Evolutionary conservation across 2,888 invertebrate species (phyloP).

Genomic region (Lasioglossum zephyrum): DNA sequence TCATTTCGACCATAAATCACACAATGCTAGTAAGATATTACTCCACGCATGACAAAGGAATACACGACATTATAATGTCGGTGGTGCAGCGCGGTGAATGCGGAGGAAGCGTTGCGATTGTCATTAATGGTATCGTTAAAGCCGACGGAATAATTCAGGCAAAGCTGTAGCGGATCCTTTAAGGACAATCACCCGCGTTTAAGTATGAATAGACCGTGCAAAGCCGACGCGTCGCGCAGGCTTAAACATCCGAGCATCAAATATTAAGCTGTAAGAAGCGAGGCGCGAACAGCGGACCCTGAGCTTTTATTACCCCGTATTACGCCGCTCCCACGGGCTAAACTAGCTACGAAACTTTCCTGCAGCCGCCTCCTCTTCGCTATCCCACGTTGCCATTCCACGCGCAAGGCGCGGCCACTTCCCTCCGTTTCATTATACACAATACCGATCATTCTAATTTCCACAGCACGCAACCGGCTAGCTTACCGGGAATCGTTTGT

Average conservation of each 20-base stretch:
- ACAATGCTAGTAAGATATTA: too few relatives aligned
- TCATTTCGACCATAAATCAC: too few relatives aligned
- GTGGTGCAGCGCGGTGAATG: background rate
- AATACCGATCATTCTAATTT: constrained; percentile 53
- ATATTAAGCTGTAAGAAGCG: constrained; percentile 23
- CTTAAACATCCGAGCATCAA: constrained; percentile 12
- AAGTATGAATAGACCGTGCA: background rate
- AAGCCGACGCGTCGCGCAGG: background rate
- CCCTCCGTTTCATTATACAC: constrained; percentile 31
- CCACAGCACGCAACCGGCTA: constrained; percentile 32
- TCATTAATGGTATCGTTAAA: background rate
- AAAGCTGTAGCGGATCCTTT: background rate
- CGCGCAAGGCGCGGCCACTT: background rate
- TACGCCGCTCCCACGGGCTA: background rate
- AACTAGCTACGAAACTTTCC: background rate
- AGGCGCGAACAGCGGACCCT: background rate
- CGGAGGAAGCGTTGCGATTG: background rate
- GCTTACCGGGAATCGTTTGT: constrained; percentile 39
- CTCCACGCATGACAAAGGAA: too few relatives aligned
- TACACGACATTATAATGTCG: too few relatives aligned
- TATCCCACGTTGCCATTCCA: constrained; percentile 22
- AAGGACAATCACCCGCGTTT: background rate
- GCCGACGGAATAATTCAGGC: constrained; percentile 1
- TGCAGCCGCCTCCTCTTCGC: background rate
- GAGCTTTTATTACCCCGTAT: constrained; percentile 13